These are phyloP conservation scores for Heliconius cydno DNA, from an alignment of 2,888 invertebrate species.

Conservation along the genomic window DNA sequence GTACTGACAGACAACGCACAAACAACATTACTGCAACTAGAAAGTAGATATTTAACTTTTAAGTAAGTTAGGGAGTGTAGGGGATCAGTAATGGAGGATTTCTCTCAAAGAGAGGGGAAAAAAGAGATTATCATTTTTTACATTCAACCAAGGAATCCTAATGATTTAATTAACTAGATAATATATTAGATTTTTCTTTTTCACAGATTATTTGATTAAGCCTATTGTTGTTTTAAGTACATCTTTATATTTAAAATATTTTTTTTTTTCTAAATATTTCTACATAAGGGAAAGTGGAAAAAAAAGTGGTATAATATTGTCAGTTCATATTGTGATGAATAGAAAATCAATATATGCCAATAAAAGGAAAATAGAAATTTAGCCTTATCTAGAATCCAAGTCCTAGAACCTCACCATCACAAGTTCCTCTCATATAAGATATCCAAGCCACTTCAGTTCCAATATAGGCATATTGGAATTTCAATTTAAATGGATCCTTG, in stretches of 20 bases:
- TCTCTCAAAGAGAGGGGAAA: not conserved
- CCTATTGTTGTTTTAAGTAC: too few species aligned
- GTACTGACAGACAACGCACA: too few species aligned
- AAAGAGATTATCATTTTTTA: not conserved
- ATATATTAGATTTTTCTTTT: not conserved
- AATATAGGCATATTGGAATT: conserved; percentile 16
- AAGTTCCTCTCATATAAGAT: not conserved
- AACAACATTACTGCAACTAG: too few species aligned
- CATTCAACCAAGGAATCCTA: not conserved
- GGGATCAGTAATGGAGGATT: too few species aligned
- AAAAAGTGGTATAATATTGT: too few species aligned
- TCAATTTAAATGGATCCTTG: conserved; percentile 5
- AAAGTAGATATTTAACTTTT: too few species aligned
- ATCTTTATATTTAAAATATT: too few species aligned
- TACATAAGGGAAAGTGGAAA: too few species aligned
- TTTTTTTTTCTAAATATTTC: too few species aligned
- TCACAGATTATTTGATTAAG: too few species aligned
- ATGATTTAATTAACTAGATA: not conserved
- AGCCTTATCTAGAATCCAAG: not conserved
- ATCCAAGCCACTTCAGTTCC: conserved; percentile 16
- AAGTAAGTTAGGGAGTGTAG: too few species aligned
- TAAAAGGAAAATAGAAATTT: not conserved
- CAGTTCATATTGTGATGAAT: not conserved
- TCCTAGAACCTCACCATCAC: not conserved
- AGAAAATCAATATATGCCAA: not conserved